These are phyloP conservation scores for Ceratotherium simum DNA, from an alignment of 2,113 vertebrate genomes.

Conservation along the genomic window DNA sequence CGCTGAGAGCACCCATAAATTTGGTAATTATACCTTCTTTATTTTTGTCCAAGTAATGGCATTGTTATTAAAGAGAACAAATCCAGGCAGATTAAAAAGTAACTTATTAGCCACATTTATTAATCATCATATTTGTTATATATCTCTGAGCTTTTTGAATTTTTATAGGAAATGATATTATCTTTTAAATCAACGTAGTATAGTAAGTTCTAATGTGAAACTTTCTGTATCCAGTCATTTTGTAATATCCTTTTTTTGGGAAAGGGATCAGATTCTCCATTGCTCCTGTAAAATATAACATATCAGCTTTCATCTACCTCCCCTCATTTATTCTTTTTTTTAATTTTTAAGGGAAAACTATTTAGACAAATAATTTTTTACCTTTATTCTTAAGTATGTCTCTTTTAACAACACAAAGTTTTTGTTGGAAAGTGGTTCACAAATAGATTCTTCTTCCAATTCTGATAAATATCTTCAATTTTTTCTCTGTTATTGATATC, in stretches of 20 bases:
- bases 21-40: not conserved
- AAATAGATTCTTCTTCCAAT: not conserved
- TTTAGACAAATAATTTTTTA: not conserved
- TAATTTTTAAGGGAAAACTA: too few species aligned
- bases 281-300: not conserved
- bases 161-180: not conserved
- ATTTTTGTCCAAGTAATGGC: not conserved
- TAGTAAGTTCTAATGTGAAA: not conserved
- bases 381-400: not conserved
- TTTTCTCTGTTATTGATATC: slow-evolving; percentile 7
- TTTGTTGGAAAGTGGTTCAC: not conserved
- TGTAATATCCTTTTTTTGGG: not conserved
- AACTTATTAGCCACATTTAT: not conserved
- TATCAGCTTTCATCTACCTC: not conserved
- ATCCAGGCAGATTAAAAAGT: not conserved
- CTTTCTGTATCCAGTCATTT: not conserved
- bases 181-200: not conserved
- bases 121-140: not conserved
- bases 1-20: not conserved
- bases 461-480: not conserved
- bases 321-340: not conserved
- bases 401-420: not conserved
- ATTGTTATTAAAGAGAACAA: not conserved
- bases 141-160: not conserved
- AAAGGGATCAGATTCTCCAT: not conserved